Evolutionary conservation across 2,113 vertebrate genomes (phyloP), one percentile per base, ranked within the genome.

Genomic region (Terrapene triunguis): DNA sequence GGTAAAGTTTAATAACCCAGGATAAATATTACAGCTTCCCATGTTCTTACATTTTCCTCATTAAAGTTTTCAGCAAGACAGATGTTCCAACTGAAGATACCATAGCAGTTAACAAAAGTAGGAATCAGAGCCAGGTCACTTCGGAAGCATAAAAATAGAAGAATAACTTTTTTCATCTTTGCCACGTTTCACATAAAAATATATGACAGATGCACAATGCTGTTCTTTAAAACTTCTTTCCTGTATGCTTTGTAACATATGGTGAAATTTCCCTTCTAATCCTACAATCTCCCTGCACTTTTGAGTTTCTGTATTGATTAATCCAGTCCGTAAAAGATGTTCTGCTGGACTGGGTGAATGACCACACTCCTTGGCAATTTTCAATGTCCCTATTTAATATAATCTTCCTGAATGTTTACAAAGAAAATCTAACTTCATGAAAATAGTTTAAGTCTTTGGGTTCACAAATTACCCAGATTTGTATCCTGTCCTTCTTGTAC

Each of bases 251-350:
- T 38, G 25, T 91, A 84, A 88, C 80, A 89, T 35, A 65, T 47
- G 65, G 47, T 95, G 95, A 94, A 97, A 97, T 95, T 96, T 93
- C 87, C 57, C 80, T 93, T 92, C 47, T 95, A 38, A 38, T 92
- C 57, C 82, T 94, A 48, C 59, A 65, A 25, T 10, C 47, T 88
- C 78, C 44, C 84, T 89, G 84, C 84, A 87, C 4, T n/a, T 79
- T 32, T 44, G 83, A 93, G 95, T 92, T 92, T 86, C 90, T 86
- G 65, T 74, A 44, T 35, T 59, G 19, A 82, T 87, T 76, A 96
- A 48, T 35, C 80, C 82, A 80, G 84, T 81, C 55, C 93, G 76
- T 81, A 65, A 50, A 76, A 93, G 38, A 55, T 50, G 65, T 84
- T 17, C 89, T 38, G 51, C 19, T 89, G 65, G 53, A 74, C 29